Percentiles rank a stretch among this genome's conserved stretches.
phyloP scores from a whole-genome alignment of 2,797 vertebrate species.

The Pagetopsis macropterus region DNA sequence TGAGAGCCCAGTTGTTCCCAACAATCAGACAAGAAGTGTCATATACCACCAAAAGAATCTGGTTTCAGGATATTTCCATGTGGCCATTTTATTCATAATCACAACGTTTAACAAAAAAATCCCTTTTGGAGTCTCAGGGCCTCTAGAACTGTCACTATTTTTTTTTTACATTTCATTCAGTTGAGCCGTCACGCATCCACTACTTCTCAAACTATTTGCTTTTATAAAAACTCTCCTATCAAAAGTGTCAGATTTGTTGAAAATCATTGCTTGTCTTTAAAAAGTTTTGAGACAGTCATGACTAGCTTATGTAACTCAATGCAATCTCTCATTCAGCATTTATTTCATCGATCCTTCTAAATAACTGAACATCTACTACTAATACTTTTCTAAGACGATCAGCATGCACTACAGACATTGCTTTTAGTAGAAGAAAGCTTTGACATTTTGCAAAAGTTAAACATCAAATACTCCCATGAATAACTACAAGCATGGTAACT shows the following conservation, averaged over 20 bases:
- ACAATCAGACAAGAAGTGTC: constrained; percentile 20
- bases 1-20: constrained; percentile 25
- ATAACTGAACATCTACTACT: not conserved
- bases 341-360: constrained; percentile 1
- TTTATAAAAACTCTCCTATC: constrained; percentile 6
- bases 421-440: not conserved
- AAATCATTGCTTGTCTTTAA: not conserved
- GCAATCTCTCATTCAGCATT: constrained; percentile 2
- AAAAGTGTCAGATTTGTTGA: constrained; percentile 6
- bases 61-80: not conserved
- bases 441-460: not conserved
- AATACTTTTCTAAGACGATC: not conserved
- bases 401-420: not conserved
- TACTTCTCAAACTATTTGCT: not conserved
- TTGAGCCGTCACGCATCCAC: not conserved
- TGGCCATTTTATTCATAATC: not conserved
- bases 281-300: not conserved
- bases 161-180: not conserved
- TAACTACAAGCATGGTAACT: not conserved
- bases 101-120: not conserved
- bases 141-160: not conserved
- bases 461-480: not conserved
- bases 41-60: not conserved
- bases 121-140: not conserved
- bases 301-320: not conserved